These are phyloP conservation scores for Lepus timidus DNA, from an alignment of 2,113 vertebrate genomes.

Conservation along the genomic window DNA sequence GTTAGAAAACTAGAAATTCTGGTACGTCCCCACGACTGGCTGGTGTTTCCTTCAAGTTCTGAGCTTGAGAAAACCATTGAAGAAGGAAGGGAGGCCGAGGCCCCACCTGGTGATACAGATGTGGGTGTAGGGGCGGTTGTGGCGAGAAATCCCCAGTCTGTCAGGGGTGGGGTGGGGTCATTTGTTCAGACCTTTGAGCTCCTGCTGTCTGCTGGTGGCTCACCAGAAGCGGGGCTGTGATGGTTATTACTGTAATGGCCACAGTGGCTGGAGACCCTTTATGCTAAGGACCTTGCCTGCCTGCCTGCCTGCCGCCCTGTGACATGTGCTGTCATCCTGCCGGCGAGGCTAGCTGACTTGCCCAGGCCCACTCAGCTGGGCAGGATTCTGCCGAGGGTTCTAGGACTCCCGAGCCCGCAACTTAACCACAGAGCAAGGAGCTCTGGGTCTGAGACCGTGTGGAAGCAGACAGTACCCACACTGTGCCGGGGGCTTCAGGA, in stretches of 20 bases:
- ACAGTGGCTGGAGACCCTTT: not conserved
- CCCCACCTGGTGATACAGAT: not conserved
- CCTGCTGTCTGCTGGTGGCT: not conserved
- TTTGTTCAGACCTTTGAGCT: not conserved
- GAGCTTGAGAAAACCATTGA: slow-evolving; percentile 23
- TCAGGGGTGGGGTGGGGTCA: not conserved
- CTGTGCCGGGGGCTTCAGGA: not conserved
- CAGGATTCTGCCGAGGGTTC: not conserved
- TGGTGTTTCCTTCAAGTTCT: slow-evolving; percentile 18
- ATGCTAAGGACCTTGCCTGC: not conserved
- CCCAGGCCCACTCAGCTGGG: not conserved
- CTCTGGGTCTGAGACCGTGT: not conserved
- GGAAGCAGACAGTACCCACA: not conserved
- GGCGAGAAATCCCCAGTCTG: not conserved
- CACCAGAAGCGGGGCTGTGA: not conserved
- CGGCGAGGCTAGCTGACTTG: not conserved
- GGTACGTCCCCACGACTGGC: not conserved
- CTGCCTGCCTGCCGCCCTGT: no score
- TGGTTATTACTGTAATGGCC: not conserved
- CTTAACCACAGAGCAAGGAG: not conserved
- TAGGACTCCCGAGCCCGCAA: not conserved
- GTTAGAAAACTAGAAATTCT: not conserved
- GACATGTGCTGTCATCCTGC: not conserved
- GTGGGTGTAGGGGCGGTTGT: not conserved
- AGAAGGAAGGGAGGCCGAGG: not conserved